Evolutionary conservation across 2,888 invertebrate species (phyloP).

Genomic region (Catocala sponsa): DNA sequence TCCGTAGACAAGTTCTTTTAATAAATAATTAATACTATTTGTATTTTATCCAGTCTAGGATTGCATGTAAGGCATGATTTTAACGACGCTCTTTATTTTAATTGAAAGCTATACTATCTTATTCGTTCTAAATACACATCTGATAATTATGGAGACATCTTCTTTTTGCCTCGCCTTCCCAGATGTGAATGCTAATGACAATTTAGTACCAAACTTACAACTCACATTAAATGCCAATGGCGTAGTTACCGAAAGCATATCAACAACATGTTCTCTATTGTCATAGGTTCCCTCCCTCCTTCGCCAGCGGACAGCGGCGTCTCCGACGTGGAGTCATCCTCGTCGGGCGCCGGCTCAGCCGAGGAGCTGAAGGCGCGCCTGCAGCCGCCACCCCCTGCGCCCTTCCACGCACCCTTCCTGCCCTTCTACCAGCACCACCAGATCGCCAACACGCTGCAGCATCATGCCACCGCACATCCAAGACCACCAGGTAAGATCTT

Average conservation of each 20-base stretch:
- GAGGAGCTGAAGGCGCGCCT: constrained; percentile 96
- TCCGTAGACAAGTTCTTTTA: too few relatives aligned
- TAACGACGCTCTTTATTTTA: too few relatives aligned
- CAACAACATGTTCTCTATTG: constrained; percentile 22
- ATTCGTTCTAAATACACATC: too few relatives aligned
- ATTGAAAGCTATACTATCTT: too few relatives aligned
- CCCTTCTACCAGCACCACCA: constrained; percentile 91
- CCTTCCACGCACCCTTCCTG: constrained; percentile 89
- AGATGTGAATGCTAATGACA: too few relatives aligned
- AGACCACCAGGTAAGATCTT: constrained; percentile 77
- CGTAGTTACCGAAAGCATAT: background rate
- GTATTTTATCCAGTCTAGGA: too few relatives aligned
- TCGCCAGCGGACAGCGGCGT: constrained; percentile 99
- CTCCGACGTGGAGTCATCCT: constrained; percentile 98
- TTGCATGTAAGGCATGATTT: too few relatives aligned
- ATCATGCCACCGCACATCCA: constrained; percentile 83
- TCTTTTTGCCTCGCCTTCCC: too few relatives aligned
- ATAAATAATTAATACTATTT: too few relatives aligned
- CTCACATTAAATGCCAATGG: background rate
- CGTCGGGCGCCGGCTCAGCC: constrained; percentile 92
- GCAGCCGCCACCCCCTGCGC: constrained; percentile 90
- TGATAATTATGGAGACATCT: too few relatives aligned
- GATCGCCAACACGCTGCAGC: constrained; percentile 84
- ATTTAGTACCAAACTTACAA: background rate
- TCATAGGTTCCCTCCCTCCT: constrained; percentile 96